A percentile compares a stretch with the other conserved stretches of the same genome.
These are phyloP conservation scores for Otus sunia DNA, from an alignment of 2,113 vertebrate species.

Conservation along the genomic window DNA sequence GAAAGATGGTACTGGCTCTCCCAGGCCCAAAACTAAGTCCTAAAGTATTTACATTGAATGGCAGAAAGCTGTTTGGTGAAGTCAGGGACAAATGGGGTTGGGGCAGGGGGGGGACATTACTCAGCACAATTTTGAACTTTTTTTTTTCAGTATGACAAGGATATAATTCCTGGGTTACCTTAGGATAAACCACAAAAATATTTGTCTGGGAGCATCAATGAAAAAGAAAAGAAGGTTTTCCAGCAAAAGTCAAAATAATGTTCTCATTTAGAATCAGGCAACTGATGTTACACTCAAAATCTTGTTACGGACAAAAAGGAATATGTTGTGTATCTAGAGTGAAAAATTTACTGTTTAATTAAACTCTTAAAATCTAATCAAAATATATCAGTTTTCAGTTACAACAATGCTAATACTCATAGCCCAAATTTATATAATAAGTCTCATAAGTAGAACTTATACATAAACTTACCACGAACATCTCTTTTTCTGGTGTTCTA, in stretches of 20 bases:
- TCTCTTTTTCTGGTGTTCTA: background rate
- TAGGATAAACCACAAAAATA: background rate
- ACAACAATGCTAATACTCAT: background rate
- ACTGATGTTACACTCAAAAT: background rate
- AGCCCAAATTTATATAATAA: background rate
- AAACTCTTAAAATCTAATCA: background rate
- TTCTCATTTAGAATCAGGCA: background rate
- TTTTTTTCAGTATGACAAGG: background rate
- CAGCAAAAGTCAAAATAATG: background rate
- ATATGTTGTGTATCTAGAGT: background rate
- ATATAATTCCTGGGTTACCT: background rate
- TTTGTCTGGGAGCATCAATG: background rate
- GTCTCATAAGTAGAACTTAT: background rate
- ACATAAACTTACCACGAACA: background rate
- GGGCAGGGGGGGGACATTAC: rapidly evolving
- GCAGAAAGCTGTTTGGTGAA: background rate
- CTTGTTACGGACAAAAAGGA: background rate
- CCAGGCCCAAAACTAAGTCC: background rate
- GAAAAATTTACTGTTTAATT: background rate
- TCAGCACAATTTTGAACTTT: background rate
- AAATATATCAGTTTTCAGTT: background rate
- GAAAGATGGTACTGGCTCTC: background rate
- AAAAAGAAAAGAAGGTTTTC: background rate
- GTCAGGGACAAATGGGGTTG: background rate
- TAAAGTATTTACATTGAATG: background rate